phyloP scores from a whole-genome alignment of 2,113 vertebrate species.

The Chaetodon trifascialis region DNA sequence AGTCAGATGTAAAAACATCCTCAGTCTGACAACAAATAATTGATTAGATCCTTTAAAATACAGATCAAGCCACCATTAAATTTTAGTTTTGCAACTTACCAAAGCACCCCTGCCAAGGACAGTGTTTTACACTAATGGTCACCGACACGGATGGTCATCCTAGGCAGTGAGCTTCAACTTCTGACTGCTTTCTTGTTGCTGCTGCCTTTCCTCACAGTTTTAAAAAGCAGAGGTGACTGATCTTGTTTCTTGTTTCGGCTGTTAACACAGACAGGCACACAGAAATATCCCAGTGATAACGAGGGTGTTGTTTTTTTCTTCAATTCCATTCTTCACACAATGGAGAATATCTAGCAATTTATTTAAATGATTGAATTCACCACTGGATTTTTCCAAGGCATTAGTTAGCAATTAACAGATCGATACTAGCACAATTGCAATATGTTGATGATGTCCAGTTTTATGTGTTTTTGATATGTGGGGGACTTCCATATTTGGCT shows the following conservation, averaged over 20 bases:
- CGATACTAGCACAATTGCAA: background rate
- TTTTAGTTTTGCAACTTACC: background rate
- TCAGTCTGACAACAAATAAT: constrained; percentile 30
- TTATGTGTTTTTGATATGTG: background rate
- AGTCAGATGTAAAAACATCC: constrained; percentile 39
- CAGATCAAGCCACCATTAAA: constrained; percentile 34
- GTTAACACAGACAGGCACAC: background rate
- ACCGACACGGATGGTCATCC: constrained; percentile 10
- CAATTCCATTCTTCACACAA: background rate
- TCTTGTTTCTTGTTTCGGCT: background rate
- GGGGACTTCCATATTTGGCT: background rate
- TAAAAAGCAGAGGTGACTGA: constrained; percentile 2
- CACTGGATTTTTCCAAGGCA: background rate
- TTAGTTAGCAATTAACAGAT: background rate
- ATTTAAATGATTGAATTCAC: background rate
- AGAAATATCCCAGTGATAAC: background rate
- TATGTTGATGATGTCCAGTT: background rate
- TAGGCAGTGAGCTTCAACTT: constrained; percentile 8
- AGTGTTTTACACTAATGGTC: constrained; percentile 28
- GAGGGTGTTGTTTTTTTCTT: background rate
- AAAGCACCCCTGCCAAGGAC: constrained; percentile 20
- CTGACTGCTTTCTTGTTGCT: background rate
- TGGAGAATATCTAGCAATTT: background rate
- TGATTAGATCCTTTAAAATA: constrained; percentile 44
- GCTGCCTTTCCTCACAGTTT: background rate